Base-by-base conservation (phyloP, 2,888 invertebrate genomes). In the Ormyrus labotus region DNA sequence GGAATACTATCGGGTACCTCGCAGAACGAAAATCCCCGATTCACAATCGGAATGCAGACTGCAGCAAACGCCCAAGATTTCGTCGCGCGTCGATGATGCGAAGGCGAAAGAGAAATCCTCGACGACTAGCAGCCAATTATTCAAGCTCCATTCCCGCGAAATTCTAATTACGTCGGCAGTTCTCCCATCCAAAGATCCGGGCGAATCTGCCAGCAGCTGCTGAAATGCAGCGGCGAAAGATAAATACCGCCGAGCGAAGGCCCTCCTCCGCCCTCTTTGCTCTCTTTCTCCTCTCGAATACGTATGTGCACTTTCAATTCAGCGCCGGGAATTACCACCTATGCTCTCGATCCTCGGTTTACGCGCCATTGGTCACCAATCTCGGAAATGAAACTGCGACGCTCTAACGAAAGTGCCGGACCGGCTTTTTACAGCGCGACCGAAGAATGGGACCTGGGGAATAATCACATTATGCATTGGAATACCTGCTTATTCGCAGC, bases 351-450 rank as follows among this genome's bases (percentile, higher is more conserved):
- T 50, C 11, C 65, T 68, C 58, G 34, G 85, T 88, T 88, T 86
- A 88, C 88, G 87, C 87, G 84, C 86, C 88, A 87, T 88, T 88
- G 87, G 86, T 85, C 85, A 83, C 85, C 88, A 87, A 87, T 87
- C 87, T 87, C 85, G 82, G 83, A 84, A 88, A 88, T 88, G 87
- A 86, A 87, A 86, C 86, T 84, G 83, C 86, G 82, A 77, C 81
- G 83, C 82, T 34, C 11, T 45, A 19, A 57, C 72, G 55, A 81
- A 80, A 73, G 80, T 71, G 71, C 50, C 48, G 2, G 4, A 0
- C n/a, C 11, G 45, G 47, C 58, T 55, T 79, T 79, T 73, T 79
- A 73, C 50, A 69, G 75, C 78, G 50, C 50, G 53, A 34, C 0
- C 34, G 34, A 34, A 34, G 34, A 34, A 34, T 34, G 4, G 34